phyloP scores from a whole-genome alignment of 1,140 invertebrate genomes.

The Spodoptera litura region DNA sequence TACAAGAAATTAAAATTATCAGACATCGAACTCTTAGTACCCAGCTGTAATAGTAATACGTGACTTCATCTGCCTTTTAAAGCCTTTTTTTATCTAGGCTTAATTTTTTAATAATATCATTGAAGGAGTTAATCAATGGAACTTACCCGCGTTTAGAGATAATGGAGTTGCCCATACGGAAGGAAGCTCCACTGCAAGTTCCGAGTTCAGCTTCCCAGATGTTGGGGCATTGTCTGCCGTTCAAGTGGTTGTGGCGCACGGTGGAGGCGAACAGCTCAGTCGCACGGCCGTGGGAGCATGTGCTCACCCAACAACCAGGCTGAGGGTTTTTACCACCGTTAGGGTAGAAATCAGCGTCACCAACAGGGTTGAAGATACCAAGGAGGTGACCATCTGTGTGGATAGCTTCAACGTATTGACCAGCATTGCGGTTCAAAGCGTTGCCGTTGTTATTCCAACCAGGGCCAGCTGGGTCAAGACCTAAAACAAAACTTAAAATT shows the following conservation, averaged over 20 bases:
- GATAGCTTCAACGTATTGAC: slow-evolving; percentile 87
- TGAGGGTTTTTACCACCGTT: slow-evolving; percentile 85
- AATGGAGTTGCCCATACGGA: slow-evolving; percentile 64
- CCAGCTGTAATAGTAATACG: too few relatives aligned
- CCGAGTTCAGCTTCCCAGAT: slow-evolving; percentile 55
- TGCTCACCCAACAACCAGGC: slow-evolving; percentile 72
- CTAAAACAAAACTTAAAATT: slow-evolving; percentile 20
- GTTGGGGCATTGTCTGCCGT: slow-evolving; percentile 74
- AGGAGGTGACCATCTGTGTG: slow-evolving; percentile 86
- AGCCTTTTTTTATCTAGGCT: too few relatives aligned
- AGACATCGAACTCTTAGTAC: too few relatives aligned
- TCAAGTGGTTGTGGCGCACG: slow-evolving; percentile 78
- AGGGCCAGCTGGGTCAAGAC: slow-evolving; percentile 71
- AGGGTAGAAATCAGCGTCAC: slow-evolving; percentile 86
- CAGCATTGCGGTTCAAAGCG: slow-evolving; percentile 81
- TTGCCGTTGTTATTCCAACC: slow-evolving; percentile 70
- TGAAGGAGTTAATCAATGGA: not conserved
- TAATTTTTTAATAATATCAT: too few relatives aligned
- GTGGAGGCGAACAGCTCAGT: slow-evolving; percentile 86
- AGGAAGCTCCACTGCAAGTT: slow-evolving; percentile 55
- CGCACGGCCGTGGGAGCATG: slow-evolving; percentile 85
- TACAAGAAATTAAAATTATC: too few relatives aligned
- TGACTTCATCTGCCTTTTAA: too few relatives aligned
- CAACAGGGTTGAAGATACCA: slow-evolving; percentile 74
- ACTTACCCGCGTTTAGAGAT: slow-evolving; percentile 57